Conservation (phyloP, 1,140 invertebrate species). For the Eueides isabella region DNA sequence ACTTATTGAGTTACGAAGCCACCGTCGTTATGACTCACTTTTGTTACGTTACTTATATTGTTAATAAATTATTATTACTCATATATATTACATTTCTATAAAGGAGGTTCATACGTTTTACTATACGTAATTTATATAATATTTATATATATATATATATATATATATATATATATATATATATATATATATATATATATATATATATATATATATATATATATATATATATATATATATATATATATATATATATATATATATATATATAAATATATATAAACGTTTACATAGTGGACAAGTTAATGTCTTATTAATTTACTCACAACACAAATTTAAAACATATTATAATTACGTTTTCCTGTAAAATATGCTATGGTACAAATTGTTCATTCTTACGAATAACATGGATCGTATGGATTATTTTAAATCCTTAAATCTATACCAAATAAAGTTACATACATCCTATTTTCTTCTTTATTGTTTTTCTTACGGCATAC, state of each 20-base stretch:
- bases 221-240: no score
- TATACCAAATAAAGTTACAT: no score
- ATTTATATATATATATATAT: neutral
- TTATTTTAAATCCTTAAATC: no score
- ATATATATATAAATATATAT: neutral
- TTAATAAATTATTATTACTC: neutral
- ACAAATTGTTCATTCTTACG: neutral
- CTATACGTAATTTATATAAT: neutral
- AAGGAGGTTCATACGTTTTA: neutral
- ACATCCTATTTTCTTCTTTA: no score
- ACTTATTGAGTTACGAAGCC: neutral
- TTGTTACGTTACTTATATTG: neutral
- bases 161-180: neutral
- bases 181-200: no score
- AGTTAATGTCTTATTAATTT: neutral
- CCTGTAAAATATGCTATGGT: neutral
- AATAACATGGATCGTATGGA: neutral
- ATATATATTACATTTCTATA: slow-evolving; percentile 2
- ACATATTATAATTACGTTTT: neutral
- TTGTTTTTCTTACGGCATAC: no score
- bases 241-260: no score
- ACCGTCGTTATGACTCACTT: neutral
- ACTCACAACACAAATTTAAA: neutral
- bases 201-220: no score
- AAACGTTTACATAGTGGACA: no score